Evolutionary conservation across 1,140 invertebrate genomes (phyloP), one percentile per base, ranked within the genome.

Genomic region (Apis florea): DNA sequence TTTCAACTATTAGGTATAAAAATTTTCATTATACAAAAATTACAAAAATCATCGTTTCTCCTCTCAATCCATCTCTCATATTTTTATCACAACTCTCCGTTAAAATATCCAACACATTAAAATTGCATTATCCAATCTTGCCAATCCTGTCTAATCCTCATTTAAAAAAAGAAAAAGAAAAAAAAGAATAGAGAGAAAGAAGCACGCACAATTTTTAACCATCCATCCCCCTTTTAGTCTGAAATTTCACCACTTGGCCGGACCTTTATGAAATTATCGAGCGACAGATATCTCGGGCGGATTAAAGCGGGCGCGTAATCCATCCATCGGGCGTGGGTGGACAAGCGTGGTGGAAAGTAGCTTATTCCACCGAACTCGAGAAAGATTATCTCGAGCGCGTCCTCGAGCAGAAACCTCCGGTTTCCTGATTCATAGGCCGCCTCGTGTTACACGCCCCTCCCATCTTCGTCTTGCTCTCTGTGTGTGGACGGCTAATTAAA

Each of bases 351-450:
- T 69, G 49, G 74, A 82, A 82, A 82, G 73, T 82, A 66, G 54
- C 79, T 75, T 77, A 76, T 82, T 82, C 77, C 58, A 64, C 58
- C 66, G 66, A 63, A 61, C 59, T 53, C 53, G 47, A 47, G 13
- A 54, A 56, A 75, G 74, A 82, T 77, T 77, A 82, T 77, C 80
- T 77, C 73, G 80, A 64, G 73, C 56, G 54, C 26, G 71, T 80
- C 40, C 53, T 31, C 2, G 31, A 47, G n/a, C 56, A 47, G 80
- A 63, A 77, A 63, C 80, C 80, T 77, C 80, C 80, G 74, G 79
- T 77, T 82, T 82, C 73, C 73, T 77, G 80, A 82, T 82, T 82
- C 80, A 82, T 82, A 76, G 79, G 79, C 73, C 31, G 80, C 80
- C 74, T 82, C 80, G 73, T 54, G 74, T 82, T 82, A 77, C 80